A percentile compares a stretch with the other conserved stretches of the same genome.
phyloP scores from a whole-genome alignment of 1,140 invertebrate species.

The Pantala flavescens region DNA sequence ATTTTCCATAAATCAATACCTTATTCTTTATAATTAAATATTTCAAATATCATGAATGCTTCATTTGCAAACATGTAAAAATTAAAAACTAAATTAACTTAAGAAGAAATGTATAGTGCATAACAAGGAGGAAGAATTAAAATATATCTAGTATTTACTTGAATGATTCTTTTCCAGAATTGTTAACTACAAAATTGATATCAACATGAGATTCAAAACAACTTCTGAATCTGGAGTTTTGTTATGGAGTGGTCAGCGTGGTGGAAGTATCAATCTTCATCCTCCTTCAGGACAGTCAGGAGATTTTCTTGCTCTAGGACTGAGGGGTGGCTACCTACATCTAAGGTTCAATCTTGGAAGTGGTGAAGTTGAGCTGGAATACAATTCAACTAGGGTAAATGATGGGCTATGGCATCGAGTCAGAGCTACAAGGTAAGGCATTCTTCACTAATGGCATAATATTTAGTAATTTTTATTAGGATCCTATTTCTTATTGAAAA shows the following conservation, averaged over 20 bases:
- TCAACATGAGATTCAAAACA: conserved; percentile 67
- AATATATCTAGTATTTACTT: no score
- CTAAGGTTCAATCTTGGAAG: conserved; percentile 55
- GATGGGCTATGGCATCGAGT: conserved; percentile 88
- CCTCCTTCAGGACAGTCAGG: conserved; percentile 30
- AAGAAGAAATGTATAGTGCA: no score
- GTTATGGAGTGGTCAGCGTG: conserved; percentile 75
- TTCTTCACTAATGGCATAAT: no score
- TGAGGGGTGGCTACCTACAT: conserved; percentile 61
- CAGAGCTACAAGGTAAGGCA: conserved; percentile 66
- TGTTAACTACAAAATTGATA: conserved; percentile 63
- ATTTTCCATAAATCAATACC: no score
- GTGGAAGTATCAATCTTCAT: conserved; percentile 34
- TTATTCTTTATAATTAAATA: no score
- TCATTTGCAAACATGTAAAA: no score
- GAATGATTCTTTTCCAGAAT: conserved; percentile 43
- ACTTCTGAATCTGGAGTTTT: conserved; percentile 61
- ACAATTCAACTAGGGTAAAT: conserved; percentile 77
- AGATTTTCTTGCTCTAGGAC: conserved; percentile 74
- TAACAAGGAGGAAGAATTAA: no score
- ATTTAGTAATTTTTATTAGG: conserved; percentile 13
- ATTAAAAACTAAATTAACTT: no score
- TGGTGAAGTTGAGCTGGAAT: conserved; percentile 65
- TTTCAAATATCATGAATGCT: no score
- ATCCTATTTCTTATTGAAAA: background rate